Percentiles rank a stretch among this genome's conserved stretches.
These are phyloP conservation scores for Mesorhabditis belari DNA, from an alignment of 2,888 invertebrate species.

Conservation along the genomic window DNA sequence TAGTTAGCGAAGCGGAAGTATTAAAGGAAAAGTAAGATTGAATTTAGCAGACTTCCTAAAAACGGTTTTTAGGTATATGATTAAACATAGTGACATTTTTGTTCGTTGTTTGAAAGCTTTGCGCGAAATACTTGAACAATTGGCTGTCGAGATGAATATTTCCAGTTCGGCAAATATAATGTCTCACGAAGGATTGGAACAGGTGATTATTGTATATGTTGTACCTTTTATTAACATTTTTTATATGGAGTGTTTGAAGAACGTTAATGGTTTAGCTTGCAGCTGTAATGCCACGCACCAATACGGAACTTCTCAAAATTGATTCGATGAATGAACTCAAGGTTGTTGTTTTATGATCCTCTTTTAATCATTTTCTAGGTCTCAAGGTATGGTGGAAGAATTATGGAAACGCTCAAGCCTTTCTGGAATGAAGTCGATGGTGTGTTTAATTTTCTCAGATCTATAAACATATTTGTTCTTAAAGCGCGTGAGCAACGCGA, in stretches of 20 bases:
- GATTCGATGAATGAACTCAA: slow-evolving; percentile 43
- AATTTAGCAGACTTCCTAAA: neutral
- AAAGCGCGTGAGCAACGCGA: slow-evolving; percentile 32
- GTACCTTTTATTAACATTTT: slow-evolving; percentile 1
- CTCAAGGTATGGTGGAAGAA: slow-evolving; percentile 26
- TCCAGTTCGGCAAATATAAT: slow-evolving; percentile 27
- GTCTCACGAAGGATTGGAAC: slow-evolving; percentile 40
- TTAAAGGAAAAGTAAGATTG: slow-evolving; percentile 34
- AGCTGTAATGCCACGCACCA: slow-evolving; percentile 46
- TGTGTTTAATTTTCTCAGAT: slow-evolving; percentile 3
- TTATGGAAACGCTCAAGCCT: slow-evolving; percentile 35
- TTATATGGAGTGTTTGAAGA: slow-evolving; percentile 4
- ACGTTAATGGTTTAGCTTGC: slow-evolving; percentile 30
- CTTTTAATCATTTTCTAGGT: slow-evolving; percentile 5
- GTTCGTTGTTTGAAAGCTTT: slow-evolving; percentile 26
- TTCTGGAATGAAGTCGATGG: slow-evolving; percentile 43
- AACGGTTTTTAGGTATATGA: slow-evolving; percentile 19
- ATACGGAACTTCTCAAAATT: slow-evolving; percentile 45
- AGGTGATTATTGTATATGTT: slow-evolving; percentile 15
- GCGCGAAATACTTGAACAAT: slow-evolving; percentile 16
- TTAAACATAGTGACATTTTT: slow-evolving; percentile 42
- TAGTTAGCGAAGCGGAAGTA: slow-evolving; percentile 41
- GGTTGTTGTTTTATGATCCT: slow-evolving; percentile 1
- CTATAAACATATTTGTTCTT: neutral
- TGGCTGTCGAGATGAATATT: slow-evolving; percentile 24